These are phyloP conservation scores for Protomyctophum bolini DNA, from an alignment of 2,113 vertebrate genomes.

Conservation along the genomic window DNA sequence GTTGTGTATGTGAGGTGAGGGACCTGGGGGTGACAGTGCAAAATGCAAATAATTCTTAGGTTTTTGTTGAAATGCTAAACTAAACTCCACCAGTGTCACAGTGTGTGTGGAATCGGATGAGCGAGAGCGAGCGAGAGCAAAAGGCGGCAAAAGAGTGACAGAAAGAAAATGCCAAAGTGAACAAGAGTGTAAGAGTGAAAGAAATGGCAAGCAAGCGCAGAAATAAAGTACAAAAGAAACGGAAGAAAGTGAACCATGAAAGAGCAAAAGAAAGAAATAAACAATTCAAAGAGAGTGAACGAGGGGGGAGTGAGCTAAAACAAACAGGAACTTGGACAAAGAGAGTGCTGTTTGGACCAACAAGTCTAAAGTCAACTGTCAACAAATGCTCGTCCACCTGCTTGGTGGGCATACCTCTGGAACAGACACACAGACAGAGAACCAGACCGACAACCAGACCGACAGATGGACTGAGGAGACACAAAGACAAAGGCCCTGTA, in stretches of 20 bases:
- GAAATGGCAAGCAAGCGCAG: not conserved
- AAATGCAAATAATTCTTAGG: no score
- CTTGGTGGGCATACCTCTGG: slow-evolving; percentile 37
- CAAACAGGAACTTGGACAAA: slow-evolving; percentile 27
- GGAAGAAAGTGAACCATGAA: not conserved
- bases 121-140: not conserved
- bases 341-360: slow-evolving; percentile 33
- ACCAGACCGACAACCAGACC: slow-evolving; percentile 23
- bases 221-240: not conserved
- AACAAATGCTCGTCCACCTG: slow-evolving; percentile 70
- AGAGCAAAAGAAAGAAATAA: not conserved
- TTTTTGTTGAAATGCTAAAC: no score
- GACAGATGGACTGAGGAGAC: no score
- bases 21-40: no score
- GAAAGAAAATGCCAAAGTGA: no score
- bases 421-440: slow-evolving; percentile 17
- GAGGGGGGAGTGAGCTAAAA: not conserved
- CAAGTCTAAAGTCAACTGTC: slow-evolving; percentile 49
- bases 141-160: not conserved
- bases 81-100: no score
- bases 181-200: not conserved
- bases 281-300: not conserved
- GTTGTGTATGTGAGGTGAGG: not conserved
- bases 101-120: no score
- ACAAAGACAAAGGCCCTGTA: slow-evolving; percentile 18